phyloP scores from a whole-genome alignment of 2,797 vertebrate species.

The Chiroxiphia lanceolata region DNA sequence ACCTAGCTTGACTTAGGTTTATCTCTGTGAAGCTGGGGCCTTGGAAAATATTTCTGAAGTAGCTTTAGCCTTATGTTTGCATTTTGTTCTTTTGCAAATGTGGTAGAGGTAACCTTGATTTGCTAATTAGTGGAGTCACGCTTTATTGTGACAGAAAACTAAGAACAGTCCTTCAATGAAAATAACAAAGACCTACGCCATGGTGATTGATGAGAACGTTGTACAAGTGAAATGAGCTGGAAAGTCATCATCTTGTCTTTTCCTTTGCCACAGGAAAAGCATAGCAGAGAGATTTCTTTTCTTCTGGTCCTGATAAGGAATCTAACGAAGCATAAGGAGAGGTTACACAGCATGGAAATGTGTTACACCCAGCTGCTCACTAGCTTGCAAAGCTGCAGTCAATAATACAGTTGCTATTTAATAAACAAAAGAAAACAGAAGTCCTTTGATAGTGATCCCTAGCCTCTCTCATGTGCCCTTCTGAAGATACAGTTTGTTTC shows the following conservation, averaged over 20 bases:
- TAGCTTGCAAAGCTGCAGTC: conserved; percentile 28
- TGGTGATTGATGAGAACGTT: conserved; percentile 85
- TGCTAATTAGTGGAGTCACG: conserved; percentile 53
- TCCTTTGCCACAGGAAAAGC: conserved; percentile 76
- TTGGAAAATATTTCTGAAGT: conserved; percentile 35
- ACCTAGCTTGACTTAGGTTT: not conserved
- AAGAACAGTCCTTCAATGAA: conserved; percentile 58
- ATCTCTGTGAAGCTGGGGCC: not conserved
- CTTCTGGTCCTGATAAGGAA: conserved; percentile 84
- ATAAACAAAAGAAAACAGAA: conserved; percentile 66
- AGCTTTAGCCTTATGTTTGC: conserved; percentile 14
- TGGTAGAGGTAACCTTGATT: conserved; percentile 58
- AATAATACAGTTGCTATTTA: conserved; percentile 67
- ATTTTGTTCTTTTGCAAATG: conserved; percentile 33
- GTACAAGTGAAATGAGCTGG: conserved; percentile 90
- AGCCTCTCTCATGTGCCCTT: conserved; percentile 41
- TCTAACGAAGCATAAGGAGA: conserved; percentile 89
- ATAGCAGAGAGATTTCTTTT: conserved; percentile 79
- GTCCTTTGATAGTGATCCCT: conserved; percentile 63
- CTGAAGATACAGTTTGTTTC: conserved; percentile 57
- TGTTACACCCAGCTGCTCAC: conserved; percentile 67
- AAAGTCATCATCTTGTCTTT: conserved; percentile 89
- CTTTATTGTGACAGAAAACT: conserved; percentile 66
- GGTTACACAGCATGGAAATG: conserved; percentile 65
- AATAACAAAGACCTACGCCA: conserved; percentile 82